Evolutionary conservation across 2,888 invertebrate genomes (phyloP).

Genomic region (Apomyelois bistriatella): DNA sequence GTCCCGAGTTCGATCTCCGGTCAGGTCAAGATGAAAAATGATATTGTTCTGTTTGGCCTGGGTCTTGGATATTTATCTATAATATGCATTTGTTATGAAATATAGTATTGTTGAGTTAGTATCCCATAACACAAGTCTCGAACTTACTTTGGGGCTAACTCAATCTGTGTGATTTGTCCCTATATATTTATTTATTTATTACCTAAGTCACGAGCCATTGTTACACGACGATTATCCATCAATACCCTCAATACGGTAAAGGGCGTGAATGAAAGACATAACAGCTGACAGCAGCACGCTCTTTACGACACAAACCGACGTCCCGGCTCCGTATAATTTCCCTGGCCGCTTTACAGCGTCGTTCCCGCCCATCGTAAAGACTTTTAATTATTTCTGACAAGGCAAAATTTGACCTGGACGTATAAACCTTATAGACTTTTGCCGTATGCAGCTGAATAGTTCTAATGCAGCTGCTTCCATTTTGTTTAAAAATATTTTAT

Average conservation of each 20-base stretch:
- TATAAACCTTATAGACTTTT: conserved; percentile 51
- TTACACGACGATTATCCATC: too few species aligned
- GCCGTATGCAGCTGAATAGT: conserved; percentile 27
- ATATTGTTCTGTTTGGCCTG: too few species aligned
- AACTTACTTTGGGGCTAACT: too few species aligned
- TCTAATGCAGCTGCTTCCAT: conserved; percentile 36
- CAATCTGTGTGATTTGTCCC: too few species aligned
- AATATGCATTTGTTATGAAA: too few species aligned
- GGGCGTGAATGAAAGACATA: conserved; percentile 3
- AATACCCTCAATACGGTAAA: neutral
- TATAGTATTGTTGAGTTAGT: too few species aligned
- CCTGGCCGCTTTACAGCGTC: conserved; percentile 63
- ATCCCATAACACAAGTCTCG: too few species aligned
- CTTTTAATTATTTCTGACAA: conserved; percentile 68
- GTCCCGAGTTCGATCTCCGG: too few species aligned
- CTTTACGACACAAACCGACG: conserved; percentile 54
- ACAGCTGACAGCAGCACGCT: conserved; percentile 29
- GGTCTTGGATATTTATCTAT: too few species aligned
- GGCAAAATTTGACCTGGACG: conserved; percentile 52
- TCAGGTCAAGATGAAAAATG: too few species aligned
- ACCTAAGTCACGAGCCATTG: too few species aligned
- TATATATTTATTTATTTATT: too few species aligned
- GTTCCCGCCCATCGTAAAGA: conserved; percentile 66
- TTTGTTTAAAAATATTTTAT: conserved; percentile 45
- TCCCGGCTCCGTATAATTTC: conserved; percentile 53